Percentiles rank a stretch among this genome's conserved stretches.
These are phyloP conservation scores for Philhelius pedissequus DNA, from an alignment of 2,888 invertebrate species.

Conservation along the genomic window DNA sequence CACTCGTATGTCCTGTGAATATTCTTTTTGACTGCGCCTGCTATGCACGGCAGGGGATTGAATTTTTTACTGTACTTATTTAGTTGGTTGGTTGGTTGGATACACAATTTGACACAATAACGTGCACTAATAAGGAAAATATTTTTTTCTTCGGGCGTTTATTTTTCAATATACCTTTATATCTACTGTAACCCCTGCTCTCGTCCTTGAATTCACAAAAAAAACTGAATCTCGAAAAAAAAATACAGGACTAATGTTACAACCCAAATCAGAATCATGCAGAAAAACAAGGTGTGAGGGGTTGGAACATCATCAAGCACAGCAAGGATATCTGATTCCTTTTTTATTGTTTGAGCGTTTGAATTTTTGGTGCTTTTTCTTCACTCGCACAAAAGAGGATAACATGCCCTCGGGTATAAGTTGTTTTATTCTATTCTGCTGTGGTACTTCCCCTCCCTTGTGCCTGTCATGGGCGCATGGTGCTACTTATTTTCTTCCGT, in stretches of 20 bases:
- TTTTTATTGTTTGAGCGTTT: slow-evolving; percentile 61
- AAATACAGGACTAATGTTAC: slow-evolving; percentile 37
- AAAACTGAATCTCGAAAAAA: no score
- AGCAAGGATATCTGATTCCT: slow-evolving; percentile 51
- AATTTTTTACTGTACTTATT: slow-evolving; percentile 21
- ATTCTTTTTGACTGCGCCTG: slow-evolving; percentile 4
- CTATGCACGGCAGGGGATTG: slow-evolving; percentile 37
- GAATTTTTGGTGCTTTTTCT: slow-evolving; percentile 37
- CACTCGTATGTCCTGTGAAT: slow-evolving; percentile 18
- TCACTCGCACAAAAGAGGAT: slow-evolving; percentile 27
- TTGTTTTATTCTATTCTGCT: slow-evolving; percentile 39
- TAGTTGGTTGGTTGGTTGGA: slow-evolving; percentile 46
- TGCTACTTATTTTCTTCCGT: no score
- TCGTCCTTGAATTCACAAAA: slow-evolving; percentile 9
- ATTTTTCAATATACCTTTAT: not conserved
- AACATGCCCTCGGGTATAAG: slow-evolving; percentile 62
- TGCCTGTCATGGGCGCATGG: slow-evolving; percentile 20
- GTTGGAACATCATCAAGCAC: not conserved
- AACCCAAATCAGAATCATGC: slow-evolving; percentile 44
- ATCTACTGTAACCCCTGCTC: not conserved
- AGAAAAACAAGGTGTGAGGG: slow-evolving; percentile 7
- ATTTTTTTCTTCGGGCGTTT: slow-evolving; percentile 20
- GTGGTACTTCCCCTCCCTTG: no score
- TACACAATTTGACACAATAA: slow-evolving; percentile 68
- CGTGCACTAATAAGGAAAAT: slow-evolving; percentile 64